These are phyloP conservation scores for Chrysina gloriosa DNA, from an alignment of 2,888 invertebrate genomes.

Conservation along the genomic window DNA sequence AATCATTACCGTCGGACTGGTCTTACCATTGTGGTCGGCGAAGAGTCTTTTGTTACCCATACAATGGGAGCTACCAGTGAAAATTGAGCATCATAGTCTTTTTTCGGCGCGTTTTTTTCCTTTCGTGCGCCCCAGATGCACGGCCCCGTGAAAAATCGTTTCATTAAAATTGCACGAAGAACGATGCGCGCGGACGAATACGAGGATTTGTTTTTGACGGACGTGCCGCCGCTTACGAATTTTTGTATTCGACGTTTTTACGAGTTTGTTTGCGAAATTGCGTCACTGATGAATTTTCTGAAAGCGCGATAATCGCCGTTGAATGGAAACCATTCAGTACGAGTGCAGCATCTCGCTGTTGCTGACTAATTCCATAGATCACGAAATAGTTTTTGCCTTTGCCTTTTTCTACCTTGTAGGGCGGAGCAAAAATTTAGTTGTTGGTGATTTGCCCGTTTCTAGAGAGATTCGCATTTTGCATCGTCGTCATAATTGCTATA, in stretches of 20 bases:
- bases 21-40: not conserved
- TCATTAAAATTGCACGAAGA: constrained; percentile 31
- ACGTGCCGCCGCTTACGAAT: not conserved
- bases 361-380: no score
- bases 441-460: no score
- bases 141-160: constrained; percentile 18
- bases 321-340: not conserved
- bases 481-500: no score
- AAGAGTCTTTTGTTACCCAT: constrained; percentile 12
- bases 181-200: not conserved
- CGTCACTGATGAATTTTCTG: not conserved
- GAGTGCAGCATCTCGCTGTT: no score
- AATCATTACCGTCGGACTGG: constrained; percentile 11
- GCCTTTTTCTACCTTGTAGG: no score
- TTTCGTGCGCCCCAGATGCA: not conserved
- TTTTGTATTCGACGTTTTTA: not conserved
- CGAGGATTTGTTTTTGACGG: not conserved
- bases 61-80: constrained; percentile 2
- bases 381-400: no score
- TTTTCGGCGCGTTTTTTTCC: not conserved
- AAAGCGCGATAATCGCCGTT: not conserved
- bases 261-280: not conserved
- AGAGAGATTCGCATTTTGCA: no score
- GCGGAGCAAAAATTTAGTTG: no score
- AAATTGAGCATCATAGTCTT: not conserved